Base-by-base conservation (phyloP, 2,113 vertebrate species). In the Scatophagus argus region DNA sequence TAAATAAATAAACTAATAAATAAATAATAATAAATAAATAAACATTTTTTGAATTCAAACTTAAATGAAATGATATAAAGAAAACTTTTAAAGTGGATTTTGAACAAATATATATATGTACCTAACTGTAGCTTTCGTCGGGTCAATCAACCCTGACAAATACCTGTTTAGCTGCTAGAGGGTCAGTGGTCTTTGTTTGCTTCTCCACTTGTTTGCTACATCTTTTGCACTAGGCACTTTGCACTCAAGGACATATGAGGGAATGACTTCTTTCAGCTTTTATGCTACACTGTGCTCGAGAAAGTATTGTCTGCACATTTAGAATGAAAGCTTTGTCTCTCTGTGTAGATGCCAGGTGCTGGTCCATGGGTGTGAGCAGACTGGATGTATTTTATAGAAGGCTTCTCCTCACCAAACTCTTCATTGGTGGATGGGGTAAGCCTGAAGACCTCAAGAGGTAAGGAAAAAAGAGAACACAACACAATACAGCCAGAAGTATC, bases 341-440 rank as follows among this genome's bases (percentile, higher is more conserved):
- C 3, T 78, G 13, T 81, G 19, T 21, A 92, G 89, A 92, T 93
- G 90, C 74, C 49, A 60, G 86, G 29, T 55, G 44, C 87, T 93
- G 89, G 83, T 95, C 95, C 84, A 99, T 99, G 98, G 98, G 97
- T 95, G 91, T 97, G 81, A 99, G 98, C 89, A 96, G 97, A 84
- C 90, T 99, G 83, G 98, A 99, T 94, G 89, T 98, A 80, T 93
- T 99, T 14, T 99, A 99, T 89, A 95, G 98, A 92, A 96, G 96
- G 79, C 95, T 99, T 71, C 96, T 99, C 83, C 97, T 99, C 84
- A 97, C 96, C 82, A 99, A 98, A 76, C 96, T 99, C 90, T 99
- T 99, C 86, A 99, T 99, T 79, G 95, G 96, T 91, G 98, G 98
- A 94, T 99, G 98, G 98, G 98, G 98, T 82, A 97, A 96, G 79